Conservation (phyloP, 2,113 vertebrate genomes). For the Dendropsophus ebraccatus region DNA sequence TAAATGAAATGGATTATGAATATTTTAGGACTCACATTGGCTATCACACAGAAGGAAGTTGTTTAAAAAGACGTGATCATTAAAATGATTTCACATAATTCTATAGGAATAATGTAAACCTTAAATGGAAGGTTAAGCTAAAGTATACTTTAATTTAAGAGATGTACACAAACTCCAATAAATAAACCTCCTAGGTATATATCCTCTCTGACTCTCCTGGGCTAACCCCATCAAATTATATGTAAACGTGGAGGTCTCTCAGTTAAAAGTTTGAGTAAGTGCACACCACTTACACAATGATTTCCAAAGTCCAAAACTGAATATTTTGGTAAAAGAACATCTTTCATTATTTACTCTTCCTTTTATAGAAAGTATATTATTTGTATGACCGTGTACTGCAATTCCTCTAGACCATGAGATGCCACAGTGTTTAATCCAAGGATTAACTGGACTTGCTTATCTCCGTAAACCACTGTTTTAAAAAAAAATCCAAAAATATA, state of each 20-base stretch:
- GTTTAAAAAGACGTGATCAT: no score
- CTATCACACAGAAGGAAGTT: no score
- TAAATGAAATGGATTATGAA: no score
- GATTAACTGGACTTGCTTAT: not conserved
- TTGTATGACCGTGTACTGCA: constrained; percentile 3
- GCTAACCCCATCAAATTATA: not conserved
- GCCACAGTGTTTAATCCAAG: not conserved
- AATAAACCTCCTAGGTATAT: constrained; percentile 28
- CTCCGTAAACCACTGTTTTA: not conserved
- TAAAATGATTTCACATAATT: not conserved
- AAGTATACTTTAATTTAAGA: constrained; percentile 40
- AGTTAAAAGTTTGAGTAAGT: not conserved
- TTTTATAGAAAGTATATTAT: constrained; percentile 38
- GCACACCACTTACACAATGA: constrained; percentile 1
- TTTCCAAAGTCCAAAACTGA: constrained; percentile 20
- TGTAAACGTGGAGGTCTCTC: not conserved
- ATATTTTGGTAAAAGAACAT: constrained; percentile 21
- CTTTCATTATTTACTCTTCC: not conserved
- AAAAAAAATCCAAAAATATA: constrained; percentile 11
- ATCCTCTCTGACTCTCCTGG: not conserved
- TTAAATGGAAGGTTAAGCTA: constrained; percentile 9
- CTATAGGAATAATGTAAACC: not conserved
- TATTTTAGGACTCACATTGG: no score
- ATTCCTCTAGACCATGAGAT: constrained; percentile 19
- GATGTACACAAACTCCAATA: constrained; percentile 51